Percentiles rank a stretch among this genome's conserved stretches.
phyloP scores from a whole-genome alignment of 2,888 invertebrate genomes.

The Petrolisthes cinctipes region DNA sequence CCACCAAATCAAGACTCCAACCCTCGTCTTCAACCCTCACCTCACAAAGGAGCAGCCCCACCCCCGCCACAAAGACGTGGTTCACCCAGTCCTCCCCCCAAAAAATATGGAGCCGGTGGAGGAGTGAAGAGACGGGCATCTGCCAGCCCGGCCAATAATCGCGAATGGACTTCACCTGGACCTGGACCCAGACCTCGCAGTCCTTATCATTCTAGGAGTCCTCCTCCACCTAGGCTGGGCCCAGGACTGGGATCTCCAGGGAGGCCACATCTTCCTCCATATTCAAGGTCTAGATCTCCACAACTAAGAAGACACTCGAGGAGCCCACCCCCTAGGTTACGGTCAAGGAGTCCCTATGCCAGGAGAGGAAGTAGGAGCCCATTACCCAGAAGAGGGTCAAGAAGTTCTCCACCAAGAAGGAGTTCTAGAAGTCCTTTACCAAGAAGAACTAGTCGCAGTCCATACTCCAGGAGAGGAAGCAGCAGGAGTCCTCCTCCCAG shows the following conservation, averaged over 20 bases:
- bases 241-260: conserved; percentile 13
- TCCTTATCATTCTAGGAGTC: not conserved
- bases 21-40: conserved; percentile 17
- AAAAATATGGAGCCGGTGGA: conserved; percentile 24
- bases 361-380: conserved; percentile 43
- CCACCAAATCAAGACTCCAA: conserved; percentile 30
- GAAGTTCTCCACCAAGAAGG: conserved; percentile 40
- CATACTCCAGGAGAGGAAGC: conserved; percentile 26
- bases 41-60: conserved; percentile 27
- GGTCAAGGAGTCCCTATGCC: conserved; percentile 44
- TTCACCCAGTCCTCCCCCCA: conserved; percentile 43
- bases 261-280: conserved; percentile 21
- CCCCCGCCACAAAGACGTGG: conserved; percentile 30
- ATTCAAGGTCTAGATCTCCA: conserved; percentile 24
- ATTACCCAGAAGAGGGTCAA: conserved; percentile 34
- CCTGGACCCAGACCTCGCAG: not conserved
- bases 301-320: conserved; percentile 29
- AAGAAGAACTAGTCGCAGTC: conserved; percentile 23
- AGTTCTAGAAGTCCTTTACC: conserved; percentile 47
- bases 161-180: conserved; percentile 14
- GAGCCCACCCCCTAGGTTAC: conserved; percentile 36
- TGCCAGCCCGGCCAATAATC: not conserved
- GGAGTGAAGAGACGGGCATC: not conserved
- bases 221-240: not conserved
- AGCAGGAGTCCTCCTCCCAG: conserved; percentile 35